phyloP scores from a whole-genome alignment of 2,888 invertebrate species.

The Apodemia zela region DNA sequence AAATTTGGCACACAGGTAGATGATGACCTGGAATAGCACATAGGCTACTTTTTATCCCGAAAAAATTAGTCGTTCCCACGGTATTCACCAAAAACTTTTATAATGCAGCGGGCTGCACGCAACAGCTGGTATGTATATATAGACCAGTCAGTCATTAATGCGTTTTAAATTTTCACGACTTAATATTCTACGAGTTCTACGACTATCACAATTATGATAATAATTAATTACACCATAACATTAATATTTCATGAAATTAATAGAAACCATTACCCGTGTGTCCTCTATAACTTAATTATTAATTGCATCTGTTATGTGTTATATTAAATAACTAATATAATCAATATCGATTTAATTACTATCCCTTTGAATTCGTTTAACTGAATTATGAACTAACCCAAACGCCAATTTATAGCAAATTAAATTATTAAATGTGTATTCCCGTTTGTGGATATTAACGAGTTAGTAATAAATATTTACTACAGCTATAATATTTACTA shows the following conservation, averaged over 20 bases:
- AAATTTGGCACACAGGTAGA: no score
- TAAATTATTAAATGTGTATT: neutral
- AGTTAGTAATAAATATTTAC: neutral
- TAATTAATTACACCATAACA: neutral
- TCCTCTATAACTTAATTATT: neutral
- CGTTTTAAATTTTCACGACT: no score
- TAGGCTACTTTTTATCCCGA: no score
- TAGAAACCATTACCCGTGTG: neutral
- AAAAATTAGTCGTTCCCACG: no score
- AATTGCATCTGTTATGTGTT: constrained; percentile 9
- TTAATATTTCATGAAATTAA: constrained; percentile 8
- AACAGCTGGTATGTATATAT: no score
- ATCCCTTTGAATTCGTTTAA: constrained; percentile 6
- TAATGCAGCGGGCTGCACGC: no score
- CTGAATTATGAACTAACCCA: constrained; percentile 4
- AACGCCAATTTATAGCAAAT: constrained; percentile 2
- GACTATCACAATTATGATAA: no score
- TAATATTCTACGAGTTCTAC: no score
- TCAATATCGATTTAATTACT: constrained; percentile 4
- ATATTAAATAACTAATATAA: neutral
- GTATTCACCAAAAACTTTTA: no score
- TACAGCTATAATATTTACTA: neutral
- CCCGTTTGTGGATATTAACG: neutral
- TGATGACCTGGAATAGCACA: no score
- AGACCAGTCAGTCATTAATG: no score